A percentile compares a stretch with the other conserved stretches of the same genome.
These are phyloP conservation scores for Actenoides lindsayi DNA, from an alignment of 2,113 vertebrate genomes.

Conservation along the genomic window DNA sequence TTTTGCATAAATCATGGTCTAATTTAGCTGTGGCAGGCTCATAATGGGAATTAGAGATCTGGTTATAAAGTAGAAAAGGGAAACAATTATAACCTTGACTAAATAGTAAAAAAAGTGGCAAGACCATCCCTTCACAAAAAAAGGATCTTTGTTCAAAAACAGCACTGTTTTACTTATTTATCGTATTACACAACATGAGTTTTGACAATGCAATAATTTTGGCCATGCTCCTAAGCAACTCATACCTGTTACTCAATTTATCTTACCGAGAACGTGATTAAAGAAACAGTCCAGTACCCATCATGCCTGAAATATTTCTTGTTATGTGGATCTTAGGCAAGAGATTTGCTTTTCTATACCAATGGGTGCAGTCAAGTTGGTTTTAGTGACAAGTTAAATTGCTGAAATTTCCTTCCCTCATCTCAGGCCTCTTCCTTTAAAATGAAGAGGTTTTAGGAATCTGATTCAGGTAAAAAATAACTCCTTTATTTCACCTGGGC, in stretches of 20 bases:
- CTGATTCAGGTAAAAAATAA: background rate
- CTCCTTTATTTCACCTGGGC: background rate
- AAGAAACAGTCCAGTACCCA: background rate
- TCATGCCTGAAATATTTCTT: background rate
- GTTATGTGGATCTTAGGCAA: background rate
- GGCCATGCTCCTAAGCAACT: background rate
- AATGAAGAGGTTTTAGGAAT: background rate
- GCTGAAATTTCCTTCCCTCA: background rate
- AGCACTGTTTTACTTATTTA: background rate
- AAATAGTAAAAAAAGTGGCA: background rate
- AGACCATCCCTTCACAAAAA: background rate
- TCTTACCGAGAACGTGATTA: background rate
- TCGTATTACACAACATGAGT: accelerated
- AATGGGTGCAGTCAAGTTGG: accelerated
- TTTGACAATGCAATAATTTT: background rate
- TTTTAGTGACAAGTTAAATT: background rate
- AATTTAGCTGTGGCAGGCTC: constrained; percentile 55
- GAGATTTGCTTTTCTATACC: background rate
- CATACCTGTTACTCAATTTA: background rate
- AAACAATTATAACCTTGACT: constrained; percentile 30
- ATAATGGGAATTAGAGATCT: constrained; percentile 49
- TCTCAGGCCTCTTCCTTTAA: background rate
- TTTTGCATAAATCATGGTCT: constrained; percentile 64
- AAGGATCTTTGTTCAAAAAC: background rate
- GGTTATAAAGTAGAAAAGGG: background rate